Evolutionary conservation across 2,113 vertebrate genomes (phyloP), one percentile per base, ranked within the genome.

Genomic region (Centropristis striata): DNA sequence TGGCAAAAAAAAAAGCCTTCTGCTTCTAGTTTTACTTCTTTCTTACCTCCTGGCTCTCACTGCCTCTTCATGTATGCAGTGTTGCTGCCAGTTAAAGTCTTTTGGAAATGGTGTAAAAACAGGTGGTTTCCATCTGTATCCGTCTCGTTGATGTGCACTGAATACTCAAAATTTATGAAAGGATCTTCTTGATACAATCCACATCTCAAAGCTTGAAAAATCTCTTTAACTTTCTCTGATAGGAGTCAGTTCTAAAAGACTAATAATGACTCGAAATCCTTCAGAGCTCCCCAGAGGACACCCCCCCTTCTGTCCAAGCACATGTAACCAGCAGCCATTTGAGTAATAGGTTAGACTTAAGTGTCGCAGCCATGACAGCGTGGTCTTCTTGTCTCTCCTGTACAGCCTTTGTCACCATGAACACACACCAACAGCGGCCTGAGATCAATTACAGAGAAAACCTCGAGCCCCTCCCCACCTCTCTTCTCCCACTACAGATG

Each of bases 371-470:
- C 75, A 80, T 80, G 79, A 78, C 41, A 51, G 55, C 39, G 20
- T 13, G 53, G 23, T 53, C 42, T 15, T 71, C 69, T 32, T 13
- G 53, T 59, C 60, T 75, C 53, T 68, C 46, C 47, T 59, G 41
- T 70, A 71, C 55, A 25, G 74, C 79, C 41, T 76, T 58, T 66
- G 76, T 84, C 91, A 71, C 80, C 65, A 15, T 44, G 8, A 76
- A 61, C 44, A 57, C 60, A 73, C 49, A 76, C 71, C 59, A 47
- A 28, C 50, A n/a, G 46, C 20, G 5, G 67, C 66, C 67, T 23
- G 64, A 84, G 75, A 91, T 91, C 86, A 89, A 88, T 91, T 91
- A 85, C 87, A 73, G 66, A 70, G 74, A 75, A 32, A 83, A 53
- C 79, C 50, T 39, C 8, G 0, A 71, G 28, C 75, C 47, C 75